Evolutionary conservation across 2,888 invertebrate genomes (phyloP).

Genomic region (Stenodera caucasica): DNA sequence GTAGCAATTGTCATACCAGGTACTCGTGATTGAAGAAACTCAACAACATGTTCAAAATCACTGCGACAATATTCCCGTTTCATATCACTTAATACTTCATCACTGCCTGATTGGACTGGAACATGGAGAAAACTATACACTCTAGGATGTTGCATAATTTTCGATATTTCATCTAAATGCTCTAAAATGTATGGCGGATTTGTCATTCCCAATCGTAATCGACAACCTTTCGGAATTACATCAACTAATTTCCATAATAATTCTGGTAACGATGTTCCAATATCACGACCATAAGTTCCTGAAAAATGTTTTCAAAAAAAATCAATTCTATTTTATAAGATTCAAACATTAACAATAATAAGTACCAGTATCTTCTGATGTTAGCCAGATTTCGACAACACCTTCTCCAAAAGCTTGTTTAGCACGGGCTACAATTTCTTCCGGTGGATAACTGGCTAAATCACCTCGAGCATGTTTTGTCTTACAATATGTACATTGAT

Average conservation of each 20-base stretch:
- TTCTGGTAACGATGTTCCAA: conserved; percentile 84
- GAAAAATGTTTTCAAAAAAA: conserved; percentile 11
- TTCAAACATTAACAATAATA: conserved; percentile 2
- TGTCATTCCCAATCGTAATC: conserved; percentile 93
- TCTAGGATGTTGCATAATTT: conserved; percentile 81
- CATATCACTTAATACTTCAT: conserved; percentile 92
- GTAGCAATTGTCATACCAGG: conserved; percentile 93
- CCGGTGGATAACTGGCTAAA: conserved; percentile 89
- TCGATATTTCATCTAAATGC: conserved; percentile 86
- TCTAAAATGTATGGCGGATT: conserved; percentile 98
- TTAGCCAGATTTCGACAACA: conserved; percentile 95
- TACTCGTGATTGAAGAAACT: conserved; percentile 78
- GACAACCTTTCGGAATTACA: conserved; percentile 72
- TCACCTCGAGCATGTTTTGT: conserved; percentile 97
- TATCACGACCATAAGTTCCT: conserved; percentile 93
- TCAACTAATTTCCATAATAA: conserved; percentile 84
- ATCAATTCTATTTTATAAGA: too few species aligned
- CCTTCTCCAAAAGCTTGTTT: conserved; percentile 87
- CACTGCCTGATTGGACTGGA: conserved; percentile 97
- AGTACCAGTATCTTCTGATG: conserved; percentile 92
- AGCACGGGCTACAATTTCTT: conserved; percentile 87
- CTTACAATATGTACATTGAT: conserved; percentile 99
- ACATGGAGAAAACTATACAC: conserved; percentile 97
- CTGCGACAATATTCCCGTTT: conserved; percentile 89
- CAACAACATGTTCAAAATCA: conserved; percentile 88